Evolutionary conservation across 2,797 vertebrate species (phyloP).

Genomic region (Lates japonicus): DNA sequence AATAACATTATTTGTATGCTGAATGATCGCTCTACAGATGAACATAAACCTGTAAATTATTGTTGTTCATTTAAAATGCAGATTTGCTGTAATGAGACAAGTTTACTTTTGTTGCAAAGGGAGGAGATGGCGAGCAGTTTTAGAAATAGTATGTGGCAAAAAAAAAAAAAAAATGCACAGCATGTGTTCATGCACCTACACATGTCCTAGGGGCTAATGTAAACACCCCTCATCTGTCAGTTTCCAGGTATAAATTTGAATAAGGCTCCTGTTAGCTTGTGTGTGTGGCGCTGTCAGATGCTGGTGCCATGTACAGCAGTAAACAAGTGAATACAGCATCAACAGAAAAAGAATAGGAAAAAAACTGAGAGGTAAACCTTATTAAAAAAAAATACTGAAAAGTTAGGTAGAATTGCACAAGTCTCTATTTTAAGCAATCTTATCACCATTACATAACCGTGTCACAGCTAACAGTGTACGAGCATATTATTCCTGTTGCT

Average conservation of each 20-base stretch:
- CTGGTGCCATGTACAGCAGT: background rate
- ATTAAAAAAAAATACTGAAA: constrained; percentile 13
- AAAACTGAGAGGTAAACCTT: background rate
- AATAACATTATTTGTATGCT: constrained; percentile 13
- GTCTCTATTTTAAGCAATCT: constrained; percentile 16
- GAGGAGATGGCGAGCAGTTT: constrained; percentile 1
- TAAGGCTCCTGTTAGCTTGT: background rate
- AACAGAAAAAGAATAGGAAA: background rate
- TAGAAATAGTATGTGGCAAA: background rate
- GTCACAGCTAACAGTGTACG: background rate
- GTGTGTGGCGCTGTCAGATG: background rate
- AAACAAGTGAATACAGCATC: background rate
- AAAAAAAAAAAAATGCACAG: background rate
- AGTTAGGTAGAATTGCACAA: background rate
- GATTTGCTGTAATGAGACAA: constrained; percentile 24
- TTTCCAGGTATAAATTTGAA: constrained; percentile 12
- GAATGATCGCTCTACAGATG: constrained; percentile 13
- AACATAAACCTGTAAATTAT: constrained; percentile 8
- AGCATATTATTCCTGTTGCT: background rate
- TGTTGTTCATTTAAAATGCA: constrained; percentile 30
- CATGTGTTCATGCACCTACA: constrained; percentile 1
- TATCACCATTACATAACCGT: constrained; percentile 5
- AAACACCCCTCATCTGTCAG: constrained; percentile 13
- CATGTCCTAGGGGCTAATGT: background rate
- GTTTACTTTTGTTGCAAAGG: constrained; percentile 5